Evolutionary conservation across 2,888 invertebrate species (phyloP).

Genomic region (Sphaerophoria taeniata): DNA sequence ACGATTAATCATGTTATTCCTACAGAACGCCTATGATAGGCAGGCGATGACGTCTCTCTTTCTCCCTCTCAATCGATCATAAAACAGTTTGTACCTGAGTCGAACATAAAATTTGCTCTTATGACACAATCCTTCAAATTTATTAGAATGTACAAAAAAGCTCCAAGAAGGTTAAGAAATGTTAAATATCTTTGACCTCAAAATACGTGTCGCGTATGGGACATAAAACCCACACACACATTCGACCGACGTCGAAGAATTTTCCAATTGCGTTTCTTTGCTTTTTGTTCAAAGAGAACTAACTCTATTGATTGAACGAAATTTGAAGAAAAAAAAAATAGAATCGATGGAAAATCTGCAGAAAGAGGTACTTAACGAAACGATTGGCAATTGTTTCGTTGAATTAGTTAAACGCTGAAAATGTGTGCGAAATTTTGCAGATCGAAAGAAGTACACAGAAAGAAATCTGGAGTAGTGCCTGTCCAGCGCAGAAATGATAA

Average conservation of each 20-base stretch:
- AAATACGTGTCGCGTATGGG: constrained; percentile 53
- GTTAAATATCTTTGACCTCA: constrained; percentile 62
- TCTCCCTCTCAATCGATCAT: neutral
- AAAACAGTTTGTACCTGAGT: neutral
- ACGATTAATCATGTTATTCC: constrained; percentile 25
- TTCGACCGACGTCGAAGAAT: constrained; percentile 56
- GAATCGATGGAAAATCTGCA: constrained; percentile 8
- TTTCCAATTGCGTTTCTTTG: constrained; percentile 36
- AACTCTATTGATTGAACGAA: constrained; percentile 62
- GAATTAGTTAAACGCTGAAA: constrained; percentile 30
- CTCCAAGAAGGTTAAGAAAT: constrained; percentile 40
- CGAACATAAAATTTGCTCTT: neutral
- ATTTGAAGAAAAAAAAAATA: neutral
- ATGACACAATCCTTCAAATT: neutral
- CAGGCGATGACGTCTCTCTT: constrained; percentile 11
- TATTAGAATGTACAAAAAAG: constrained; percentile 18
- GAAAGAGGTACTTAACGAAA: constrained; percentile 65
- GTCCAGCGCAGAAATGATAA: neutral
- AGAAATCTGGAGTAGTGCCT: constrained; percentile 29
- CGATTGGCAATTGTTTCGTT: constrained; percentile 68
- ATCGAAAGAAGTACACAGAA: constrained; percentile 54
- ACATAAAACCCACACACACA: constrained; percentile 45
- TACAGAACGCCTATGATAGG: neutral
- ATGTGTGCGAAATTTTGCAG: constrained; percentile 41
- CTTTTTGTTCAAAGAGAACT: constrained; percentile 22